These are phyloP conservation scores for Hypercompe scribonia DNA, from an alignment of 2,888 invertebrate genomes.

Conservation along the genomic window DNA sequence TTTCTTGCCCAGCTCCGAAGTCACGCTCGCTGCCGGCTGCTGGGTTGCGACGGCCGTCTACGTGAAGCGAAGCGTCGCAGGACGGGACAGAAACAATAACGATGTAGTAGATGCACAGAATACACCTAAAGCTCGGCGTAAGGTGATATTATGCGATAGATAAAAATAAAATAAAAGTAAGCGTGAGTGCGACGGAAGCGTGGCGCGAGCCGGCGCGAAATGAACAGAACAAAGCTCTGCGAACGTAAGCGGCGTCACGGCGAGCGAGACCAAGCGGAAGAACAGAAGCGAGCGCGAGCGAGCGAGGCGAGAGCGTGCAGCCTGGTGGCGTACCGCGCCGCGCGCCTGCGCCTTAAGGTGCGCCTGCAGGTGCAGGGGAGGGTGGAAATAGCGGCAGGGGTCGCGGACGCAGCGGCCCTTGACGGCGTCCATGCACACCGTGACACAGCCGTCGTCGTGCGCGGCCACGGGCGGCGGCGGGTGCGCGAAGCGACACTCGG, in stretches of 20 bases:
- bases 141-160: slow-evolving; percentile 86
- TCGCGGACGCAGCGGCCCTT: slow-evolving; percentile 99
- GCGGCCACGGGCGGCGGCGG: slow-evolving; percentile 98
- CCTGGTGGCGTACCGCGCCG: slow-evolving; percentile 94
- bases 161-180: slow-evolving; percentile 84
- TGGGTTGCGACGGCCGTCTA: slow-evolving; percentile 86
- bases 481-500: slow-evolving; percentile 99
- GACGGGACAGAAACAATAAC: slow-evolving; percentile 87
- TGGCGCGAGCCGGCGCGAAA: slow-evolving; percentile 82
- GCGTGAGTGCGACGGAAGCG: slow-evolving; percentile 87
- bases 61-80: slow-evolving; percentile 87
- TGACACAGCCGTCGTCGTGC: slow-evolving; percentile 99
- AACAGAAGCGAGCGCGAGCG: slow-evolving; percentile 83
- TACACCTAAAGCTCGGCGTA: slow-evolving; percentile 86
- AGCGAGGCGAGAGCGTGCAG: slow-evolving; percentile 86
- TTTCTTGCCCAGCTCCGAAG: slow-evolving; percentile 96
- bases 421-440: slow-evolving; percentile 99
- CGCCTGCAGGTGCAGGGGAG: slow-evolving; percentile 99
- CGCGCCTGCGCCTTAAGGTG: slow-evolving; percentile 99
- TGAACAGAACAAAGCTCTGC: slow-evolving; percentile 83
- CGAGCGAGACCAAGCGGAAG: slow-evolving; percentile 84
- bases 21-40: slow-evolving; percentile 89
- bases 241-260: slow-evolving; percentile 85
- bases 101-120: slow-evolving; percentile 87
- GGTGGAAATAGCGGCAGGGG: slow-evolving; percentile 99